Evolutionary conservation across 2,113 vertebrate genomes (phyloP).

Genomic region (Hydropotes inermis): DNA sequence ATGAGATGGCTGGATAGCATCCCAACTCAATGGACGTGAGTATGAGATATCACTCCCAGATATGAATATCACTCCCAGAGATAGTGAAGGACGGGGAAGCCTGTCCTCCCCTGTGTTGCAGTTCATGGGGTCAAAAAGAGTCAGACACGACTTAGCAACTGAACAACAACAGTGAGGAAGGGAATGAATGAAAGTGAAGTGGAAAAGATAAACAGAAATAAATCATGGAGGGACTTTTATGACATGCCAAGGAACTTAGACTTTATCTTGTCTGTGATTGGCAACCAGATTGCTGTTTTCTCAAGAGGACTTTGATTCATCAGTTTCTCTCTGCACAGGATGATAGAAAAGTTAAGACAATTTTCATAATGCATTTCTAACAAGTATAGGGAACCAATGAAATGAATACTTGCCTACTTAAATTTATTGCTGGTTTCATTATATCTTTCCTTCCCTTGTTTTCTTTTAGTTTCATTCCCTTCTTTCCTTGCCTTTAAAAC

Average conservation of each 20-base stretch:
- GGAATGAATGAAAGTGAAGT: neutral
- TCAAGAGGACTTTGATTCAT: neutral
- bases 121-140: neutral
- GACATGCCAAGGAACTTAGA: neutral
- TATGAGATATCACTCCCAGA: neutral
- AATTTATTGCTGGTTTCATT: neutral
- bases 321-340: neutral
- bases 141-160: neutral
- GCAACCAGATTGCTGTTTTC: neutral
- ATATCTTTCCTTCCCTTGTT: neutral
- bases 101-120: neutral
- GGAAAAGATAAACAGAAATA: neutral
- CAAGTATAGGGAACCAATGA: neutral
- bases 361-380: neutral
- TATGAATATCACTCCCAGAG: neutral
- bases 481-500: neutral
- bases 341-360: neutral
- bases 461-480: neutral
- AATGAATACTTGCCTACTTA: neutral
- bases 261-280: neutral
- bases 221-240: neutral
- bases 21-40: neutral
- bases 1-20: neutral
- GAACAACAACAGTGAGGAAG: neutral
- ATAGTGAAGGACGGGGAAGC: neutral